These are phyloP conservation scores for Heliconius nattereri DNA, from an alignment of 1,140 invertebrate species.

Conservation along the genomic window DNA sequence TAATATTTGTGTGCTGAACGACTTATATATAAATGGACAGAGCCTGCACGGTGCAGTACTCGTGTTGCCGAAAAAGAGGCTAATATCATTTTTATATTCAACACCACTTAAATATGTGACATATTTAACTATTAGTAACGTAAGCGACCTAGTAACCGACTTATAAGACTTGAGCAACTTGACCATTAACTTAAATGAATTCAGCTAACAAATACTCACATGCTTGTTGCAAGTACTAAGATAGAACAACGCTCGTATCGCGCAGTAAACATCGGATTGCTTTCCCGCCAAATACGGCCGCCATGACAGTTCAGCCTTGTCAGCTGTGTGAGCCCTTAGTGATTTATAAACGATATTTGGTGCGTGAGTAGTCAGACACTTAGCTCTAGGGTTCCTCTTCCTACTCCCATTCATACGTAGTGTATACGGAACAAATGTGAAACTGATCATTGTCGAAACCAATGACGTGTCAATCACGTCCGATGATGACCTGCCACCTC, in stretches of 20 bases:
- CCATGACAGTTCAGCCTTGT: slow-evolving; percentile 68
- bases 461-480: no score
- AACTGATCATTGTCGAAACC: no score
- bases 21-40: neutral
- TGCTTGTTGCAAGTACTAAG: no score
- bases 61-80: neutral
- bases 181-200: neutral
- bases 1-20: neutral
- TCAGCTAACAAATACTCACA: neutral
- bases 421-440: no score
- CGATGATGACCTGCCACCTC: no score
- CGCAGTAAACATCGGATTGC: slow-evolving; percentile 76
- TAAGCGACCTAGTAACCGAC: no score
- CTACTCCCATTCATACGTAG: no score
- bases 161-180: neutral
- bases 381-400: no score
- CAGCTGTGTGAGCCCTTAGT: neutral
- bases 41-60: neutral
- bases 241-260: slow-evolving; percentile 65
- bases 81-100: neutral
- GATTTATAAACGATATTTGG: neutral
- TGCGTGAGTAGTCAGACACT: no score
- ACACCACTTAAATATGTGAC: neutral
- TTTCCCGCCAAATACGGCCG: slow-evolving; percentile 77
- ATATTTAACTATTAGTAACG: no score